Evolutionary conservation across 2,797 vertebrate genomes (phyloP).

Genomic region (Bucorvus abyssinicus): DNA sequence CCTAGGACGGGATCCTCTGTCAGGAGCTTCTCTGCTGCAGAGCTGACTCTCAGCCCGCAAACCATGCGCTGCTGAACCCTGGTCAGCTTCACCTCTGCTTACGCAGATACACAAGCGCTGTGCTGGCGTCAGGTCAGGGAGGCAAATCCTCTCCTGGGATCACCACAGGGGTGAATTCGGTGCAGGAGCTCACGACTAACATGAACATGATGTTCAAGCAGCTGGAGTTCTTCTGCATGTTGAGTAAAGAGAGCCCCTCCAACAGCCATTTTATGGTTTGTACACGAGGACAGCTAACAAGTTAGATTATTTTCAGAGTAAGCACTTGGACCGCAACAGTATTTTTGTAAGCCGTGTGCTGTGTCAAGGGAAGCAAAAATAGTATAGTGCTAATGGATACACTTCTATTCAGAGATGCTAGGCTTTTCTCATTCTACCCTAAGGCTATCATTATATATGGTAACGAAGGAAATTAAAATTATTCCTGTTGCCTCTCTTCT

Average conservation of each 20-base stretch:
- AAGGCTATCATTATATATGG: slow-evolving; percentile 16
- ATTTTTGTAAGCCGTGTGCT: background rate
- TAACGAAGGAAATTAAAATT: background rate
- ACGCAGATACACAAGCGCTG: background rate
- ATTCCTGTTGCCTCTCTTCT: slow-evolving; percentile 26
- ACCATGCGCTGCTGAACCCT: background rate
- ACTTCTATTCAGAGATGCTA: background rate
- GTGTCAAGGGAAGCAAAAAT: background rate
- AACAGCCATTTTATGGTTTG: background rate
- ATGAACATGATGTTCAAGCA: background rate
- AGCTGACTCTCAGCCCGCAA: rapidly evolving
- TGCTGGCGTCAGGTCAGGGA: background rate
- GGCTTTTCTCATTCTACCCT: background rate
- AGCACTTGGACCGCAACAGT: background rate
- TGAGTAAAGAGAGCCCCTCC: background rate
- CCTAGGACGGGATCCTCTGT: background rate
- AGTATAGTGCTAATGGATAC: background rate
- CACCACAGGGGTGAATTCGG: background rate
- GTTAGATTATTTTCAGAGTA: background rate
- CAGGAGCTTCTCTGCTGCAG: background rate
- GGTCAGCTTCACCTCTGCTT: background rate
- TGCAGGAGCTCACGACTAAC: background rate
- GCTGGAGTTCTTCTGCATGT: background rate
- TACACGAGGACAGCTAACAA: background rate
- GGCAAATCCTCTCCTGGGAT: background rate